Evolutionary conservation across 1,140 invertebrate genomes (phyloP).

Genomic region (Zaprionus vittiger): DNA sequence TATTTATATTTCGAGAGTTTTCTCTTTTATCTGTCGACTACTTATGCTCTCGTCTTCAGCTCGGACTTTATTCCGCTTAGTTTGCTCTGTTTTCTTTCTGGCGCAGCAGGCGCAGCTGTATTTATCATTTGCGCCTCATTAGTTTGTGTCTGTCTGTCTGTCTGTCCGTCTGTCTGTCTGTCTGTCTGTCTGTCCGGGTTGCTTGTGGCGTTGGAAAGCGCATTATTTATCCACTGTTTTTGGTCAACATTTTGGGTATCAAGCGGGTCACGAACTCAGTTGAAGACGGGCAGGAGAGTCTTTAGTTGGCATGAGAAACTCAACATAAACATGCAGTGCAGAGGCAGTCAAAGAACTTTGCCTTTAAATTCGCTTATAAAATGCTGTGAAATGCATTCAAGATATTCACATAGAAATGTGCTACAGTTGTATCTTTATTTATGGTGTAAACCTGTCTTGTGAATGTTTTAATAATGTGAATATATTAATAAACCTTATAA

Average conservation of each 20-base stretch:
- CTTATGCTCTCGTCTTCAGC: neutral
- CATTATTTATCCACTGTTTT: slow-evolving; percentile 59
- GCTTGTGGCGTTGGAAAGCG: slow-evolving; percentile 38
- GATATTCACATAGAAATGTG: too few relatives aligned
- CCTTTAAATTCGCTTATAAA: too few relatives aligned
- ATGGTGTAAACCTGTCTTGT: too few relatives aligned
- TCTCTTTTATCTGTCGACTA: neutral
- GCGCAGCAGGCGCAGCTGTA: slow-evolving; percentile 62
- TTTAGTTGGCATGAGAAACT: neutral
- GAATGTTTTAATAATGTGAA: too few relatives aligned
- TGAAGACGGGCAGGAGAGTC: neutral
- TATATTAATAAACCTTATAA: too few relatives aligned
- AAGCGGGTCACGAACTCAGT: slow-evolving; percentile 23
- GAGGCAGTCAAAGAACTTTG: too few relatives aligned
- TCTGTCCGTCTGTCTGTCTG: slow-evolving; percentile 14
- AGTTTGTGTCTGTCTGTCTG: slow-evolving; percentile 45
- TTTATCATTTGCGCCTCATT: slow-evolving; percentile 80
- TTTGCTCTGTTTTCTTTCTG: slow-evolving; percentile 28
- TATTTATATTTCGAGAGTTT: neutral
- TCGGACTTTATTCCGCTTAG: neutral
- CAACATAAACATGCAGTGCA: too few relatives aligned
- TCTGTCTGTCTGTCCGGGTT: neutral
- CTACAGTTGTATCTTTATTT: too few relatives aligned
- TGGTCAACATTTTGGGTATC: neutral
- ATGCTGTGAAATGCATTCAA: too few relatives aligned